Evolutionary conservation across 2,113 vertebrate species (phyloP), one percentile per base, ranked within the genome.

Genomic region (Probosciger aterrimus): DNA sequence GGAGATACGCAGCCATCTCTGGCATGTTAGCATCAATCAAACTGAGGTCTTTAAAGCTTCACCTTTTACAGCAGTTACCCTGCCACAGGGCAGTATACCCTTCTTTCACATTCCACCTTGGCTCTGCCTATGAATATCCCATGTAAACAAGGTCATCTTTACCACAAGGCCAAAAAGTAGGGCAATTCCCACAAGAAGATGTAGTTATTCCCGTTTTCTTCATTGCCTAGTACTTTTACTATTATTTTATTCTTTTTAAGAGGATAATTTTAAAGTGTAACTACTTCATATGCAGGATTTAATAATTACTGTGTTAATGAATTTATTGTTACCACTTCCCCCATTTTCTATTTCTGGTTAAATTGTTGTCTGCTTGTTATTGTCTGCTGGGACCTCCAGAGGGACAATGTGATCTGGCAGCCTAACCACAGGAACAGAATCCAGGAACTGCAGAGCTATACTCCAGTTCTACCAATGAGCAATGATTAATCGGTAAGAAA

Each of bases 271-370:
- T 73, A 82, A 92, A 95, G 53, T 35, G 6, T 43, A 95, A 77
- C 84, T 74, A 77, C 44, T 89, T 95, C 62, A 49, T 65, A 59
- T 33, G 41, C 75, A 93, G 50, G 43, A 95, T 88, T 41, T 53
- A 91, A 75, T 95, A 95, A 96, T 88, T 96, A 95, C 87, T 4
- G 17, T 0, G 23, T 62, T 96, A 95, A 97, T 94, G 78, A 94
- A 95, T 96, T 97, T 94, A 85, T 89, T 96, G 90, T 97, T 95
- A 87, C 63, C 69, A 91, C 94, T 97, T 97, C 96, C 93, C 71
- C 55, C 41, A 43, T 95, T 70, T 95, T 96, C 95, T 96, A 90
- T 95, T 96, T 96, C 93, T 97, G 78, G 84, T 86, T 82, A 95
- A 96, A 95, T 96, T 95, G 95, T 92, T 95, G 93, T 95, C 91